These are phyloP conservation scores for Scaptomyza polygonia DNA, from an alignment of 2,888 invertebrate genomes.

Conservation along the genomic window DNA sequence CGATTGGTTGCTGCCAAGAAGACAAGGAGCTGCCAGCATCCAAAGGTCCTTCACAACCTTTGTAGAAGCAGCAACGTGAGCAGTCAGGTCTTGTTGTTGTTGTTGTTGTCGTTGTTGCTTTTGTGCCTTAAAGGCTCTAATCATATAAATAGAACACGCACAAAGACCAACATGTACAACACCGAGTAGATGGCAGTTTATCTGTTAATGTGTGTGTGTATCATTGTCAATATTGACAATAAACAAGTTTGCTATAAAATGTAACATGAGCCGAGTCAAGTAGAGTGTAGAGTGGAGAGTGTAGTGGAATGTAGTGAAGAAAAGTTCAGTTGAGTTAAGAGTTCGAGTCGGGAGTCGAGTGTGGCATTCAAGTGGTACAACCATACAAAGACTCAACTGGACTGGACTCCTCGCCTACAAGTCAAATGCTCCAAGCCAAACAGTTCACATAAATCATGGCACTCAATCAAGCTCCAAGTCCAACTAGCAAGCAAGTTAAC, in stretches of 20 bases:
- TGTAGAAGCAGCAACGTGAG: constrained; percentile 41
- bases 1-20: constrained; percentile 56
- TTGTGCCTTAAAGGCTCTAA: constrained; percentile 61
- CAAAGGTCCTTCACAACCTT: constrained; percentile 36
- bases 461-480: constrained; percentile 64
- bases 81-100: constrained; percentile 33
- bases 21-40: neutral
- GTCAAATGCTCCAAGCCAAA: constrained; percentile 31
- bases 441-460: constrained; percentile 50
- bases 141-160: constrained; percentile 62
- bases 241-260: constrained; percentile 78
- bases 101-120: constrained; percentile 23
- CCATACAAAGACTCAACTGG: constrained; percentile 1
- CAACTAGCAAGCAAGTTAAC: constrained; percentile 6
- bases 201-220: constrained; percentile 34
- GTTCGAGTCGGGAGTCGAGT: constrained; percentile 22
- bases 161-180: constrained; percentile 36
- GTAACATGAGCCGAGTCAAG: constrained; percentile 49
- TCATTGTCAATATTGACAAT: constrained; percentile 79
- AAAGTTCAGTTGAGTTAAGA: constrained; percentile 13
- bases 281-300: constrained; percentile 4
- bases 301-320: constrained; percentile 3
- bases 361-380: constrained; percentile 40
- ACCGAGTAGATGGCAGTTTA: constrained; percentile 47
- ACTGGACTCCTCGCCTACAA: constrained; percentile 18